Percentiles rank a stretch among this genome's conserved stretches.
Evolutionary conservation across 2,888 invertebrate genomes (phyloP).

Genomic region (Trachelus stipa): DNA sequence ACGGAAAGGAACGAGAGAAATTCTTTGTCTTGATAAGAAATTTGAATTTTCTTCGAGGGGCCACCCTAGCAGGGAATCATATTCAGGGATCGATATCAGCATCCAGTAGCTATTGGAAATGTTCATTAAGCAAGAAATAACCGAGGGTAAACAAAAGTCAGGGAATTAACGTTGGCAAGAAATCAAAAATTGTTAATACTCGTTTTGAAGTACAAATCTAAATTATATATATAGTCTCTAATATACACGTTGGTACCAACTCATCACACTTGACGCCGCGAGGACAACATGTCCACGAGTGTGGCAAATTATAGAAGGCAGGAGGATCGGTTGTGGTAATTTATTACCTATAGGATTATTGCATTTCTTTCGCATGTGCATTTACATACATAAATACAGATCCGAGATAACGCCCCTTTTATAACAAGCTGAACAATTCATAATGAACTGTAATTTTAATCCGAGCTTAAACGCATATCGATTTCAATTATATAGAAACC

Average conservation of each 20-base stretch:
- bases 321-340: conserved; percentile 31
- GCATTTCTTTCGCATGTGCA: conserved; percentile 15
- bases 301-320: conserved; percentile 21
- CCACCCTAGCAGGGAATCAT: background rate
- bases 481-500: background rate
- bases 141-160: background rate
- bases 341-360: conserved; percentile 26
- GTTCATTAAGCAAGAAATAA: background rate
- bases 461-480: background rate
- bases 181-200: background rate
- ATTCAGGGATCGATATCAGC: background rate
- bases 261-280: conserved; percentile 33
- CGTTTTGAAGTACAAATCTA: background rate
- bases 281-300: conserved; percentile 26
- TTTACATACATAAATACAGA: background rate
- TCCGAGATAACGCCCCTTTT: background rate
- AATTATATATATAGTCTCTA: background rate
- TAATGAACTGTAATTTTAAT: background rate
- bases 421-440: background rate
- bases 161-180: background rate
- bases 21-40: background rate
- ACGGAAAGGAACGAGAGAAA: background rate
- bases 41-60: background rate
- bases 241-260: conserved; percentile 30
- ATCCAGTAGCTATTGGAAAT: background rate